A percentile compares a stretch with the other conserved stretches of the same genome.
These are phyloP conservation scores for Meles meles DNA, from an alignment of 2,113 vertebrate genomes.

Conservation along the genomic window DNA sequence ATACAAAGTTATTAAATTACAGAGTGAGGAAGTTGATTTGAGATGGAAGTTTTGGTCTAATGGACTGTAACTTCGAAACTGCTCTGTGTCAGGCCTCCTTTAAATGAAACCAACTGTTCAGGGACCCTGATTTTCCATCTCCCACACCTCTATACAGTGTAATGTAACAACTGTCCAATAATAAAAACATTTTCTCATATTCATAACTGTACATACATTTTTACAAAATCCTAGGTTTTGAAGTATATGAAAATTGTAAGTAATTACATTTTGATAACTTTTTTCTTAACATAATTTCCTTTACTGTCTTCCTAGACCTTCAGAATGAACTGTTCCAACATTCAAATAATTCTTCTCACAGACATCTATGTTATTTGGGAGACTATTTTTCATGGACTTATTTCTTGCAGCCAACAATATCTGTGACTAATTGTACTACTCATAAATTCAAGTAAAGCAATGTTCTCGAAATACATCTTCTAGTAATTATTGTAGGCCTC, in stretches of 20 bases:
- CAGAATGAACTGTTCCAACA: not conserved
- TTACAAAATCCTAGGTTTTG: slow-evolving; percentile 4
- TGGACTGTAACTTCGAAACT: not conserved
- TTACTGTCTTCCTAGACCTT: not conserved
- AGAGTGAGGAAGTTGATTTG: not conserved
- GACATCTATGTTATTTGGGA: slow-evolving; percentile 1
- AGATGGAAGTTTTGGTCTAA: not conserved
- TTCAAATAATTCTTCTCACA: not conserved
- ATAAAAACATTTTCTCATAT: not conserved
- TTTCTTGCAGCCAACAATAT: slow-evolving; percentile 36
- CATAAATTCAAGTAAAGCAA: slow-evolving; percentile 56
- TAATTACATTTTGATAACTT: not conserved
- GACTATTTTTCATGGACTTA: slow-evolving; percentile 37
- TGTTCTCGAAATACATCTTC: slow-evolving; percentile 44
- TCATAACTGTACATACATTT: not conserved
- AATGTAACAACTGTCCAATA: not conserved
- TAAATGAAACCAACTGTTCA: not conserved
- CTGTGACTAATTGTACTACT: slow-evolving; percentile 51
- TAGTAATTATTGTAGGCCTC: slow-evolving; percentile 50
- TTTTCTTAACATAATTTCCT: not conserved
- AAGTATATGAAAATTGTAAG: slow-evolving; percentile 9
- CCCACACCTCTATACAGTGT: not conserved
- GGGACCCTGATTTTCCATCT: not conserved
- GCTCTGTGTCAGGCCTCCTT: not conserved
- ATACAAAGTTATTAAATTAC: not conserved